A percentile compares a stretch with the other conserved stretches of the same genome.
Evolutionary conservation across 23 tunicate genomes (phyloP).

Genomic region (Trididemnum clinides): DNA sequence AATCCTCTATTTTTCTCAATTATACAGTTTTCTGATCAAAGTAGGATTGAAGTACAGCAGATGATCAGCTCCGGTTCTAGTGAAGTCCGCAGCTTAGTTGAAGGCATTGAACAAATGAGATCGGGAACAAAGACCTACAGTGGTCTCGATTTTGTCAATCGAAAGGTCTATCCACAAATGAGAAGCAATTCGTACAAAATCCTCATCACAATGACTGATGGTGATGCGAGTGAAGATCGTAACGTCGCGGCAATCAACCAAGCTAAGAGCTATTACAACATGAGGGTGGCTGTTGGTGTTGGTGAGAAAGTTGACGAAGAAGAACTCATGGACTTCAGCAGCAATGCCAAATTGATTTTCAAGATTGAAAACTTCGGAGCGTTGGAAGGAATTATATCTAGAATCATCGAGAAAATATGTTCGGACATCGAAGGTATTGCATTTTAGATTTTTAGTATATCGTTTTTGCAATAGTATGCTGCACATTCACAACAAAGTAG

Average conservation of each 20-base stretch:
- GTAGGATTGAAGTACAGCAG: slow-evolving; percentile 50
- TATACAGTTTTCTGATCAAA: slow-evolving; percentile 75
- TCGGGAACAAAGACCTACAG: slow-evolving; percentile 89
- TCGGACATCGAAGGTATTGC: slow-evolving; percentile 46
- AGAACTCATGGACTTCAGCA: slow-evolving; percentile 65
- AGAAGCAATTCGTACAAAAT: slow-evolving; percentile 65
- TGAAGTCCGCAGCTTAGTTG: slow-evolving; percentile 42
- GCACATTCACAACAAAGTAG: too few species aligned
- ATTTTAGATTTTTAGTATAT: too few species aligned
- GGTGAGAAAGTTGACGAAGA: slow-evolving; percentile 57
- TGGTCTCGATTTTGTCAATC: slow-evolving; percentile 67
- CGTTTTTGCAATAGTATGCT: too few species aligned
- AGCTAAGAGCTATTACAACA: slow-evolving; percentile 61
- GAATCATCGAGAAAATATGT: slow-evolving; percentile 67
- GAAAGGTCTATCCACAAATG: slow-evolving; percentile 44
- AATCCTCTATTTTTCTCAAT: slow-evolving; percentile 58
- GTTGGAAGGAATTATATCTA: slow-evolving; percentile 52
- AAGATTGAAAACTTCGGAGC: slow-evolving; percentile 66
- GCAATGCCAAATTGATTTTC: slow-evolving; percentile 27
- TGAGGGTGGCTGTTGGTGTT: slow-evolving; percentile 86
- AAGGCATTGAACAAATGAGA: slow-evolving; percentile 61
- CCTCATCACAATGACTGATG: slow-evolving; percentile 92
- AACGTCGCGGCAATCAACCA: slow-evolving; percentile 56
- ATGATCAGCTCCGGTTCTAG: background rate
- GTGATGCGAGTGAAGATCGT: slow-evolving; percentile 79